Percentiles rank a stretch among this genome's conserved stretches.
Conservation (phyloP, 1,140 invertebrate species). For the Ostrea edulis region DNA sequence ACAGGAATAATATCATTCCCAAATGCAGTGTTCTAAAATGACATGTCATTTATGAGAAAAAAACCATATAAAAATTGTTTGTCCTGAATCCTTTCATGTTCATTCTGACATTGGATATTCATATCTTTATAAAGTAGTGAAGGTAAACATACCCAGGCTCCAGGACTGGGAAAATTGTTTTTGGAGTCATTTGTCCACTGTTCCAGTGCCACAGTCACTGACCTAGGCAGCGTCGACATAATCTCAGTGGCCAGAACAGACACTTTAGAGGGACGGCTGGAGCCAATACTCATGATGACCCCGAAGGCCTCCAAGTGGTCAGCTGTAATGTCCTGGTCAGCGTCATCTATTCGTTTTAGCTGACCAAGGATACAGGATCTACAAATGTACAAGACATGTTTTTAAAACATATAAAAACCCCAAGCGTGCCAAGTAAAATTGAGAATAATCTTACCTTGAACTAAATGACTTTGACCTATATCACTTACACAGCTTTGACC, state of each 20-base stretch:
- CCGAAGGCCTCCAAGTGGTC: conserved; percentile 79
- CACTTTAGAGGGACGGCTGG: conserved; percentile 80
- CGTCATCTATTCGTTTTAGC: conserved; percentile 72
- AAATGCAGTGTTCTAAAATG: conserved; percentile 84
- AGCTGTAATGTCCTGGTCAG: conserved; percentile 58
- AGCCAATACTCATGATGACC: conserved; percentile 83
- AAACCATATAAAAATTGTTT: too few relatives aligned
- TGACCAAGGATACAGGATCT: conserved; percentile 81
- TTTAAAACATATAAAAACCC: too few relatives aligned
- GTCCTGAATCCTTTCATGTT: too few relatives aligned
- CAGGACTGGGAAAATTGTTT: conserved; percentile 80
- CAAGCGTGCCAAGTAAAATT: too few relatives aligned
- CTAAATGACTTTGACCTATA: too few relatives aligned
- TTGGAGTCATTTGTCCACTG: conserved; percentile 83
- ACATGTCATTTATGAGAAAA: not conserved
- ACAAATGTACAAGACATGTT: not conserved
- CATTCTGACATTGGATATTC: too few relatives aligned
- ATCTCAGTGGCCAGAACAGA: conserved; percentile 82
- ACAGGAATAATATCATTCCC: conserved; percentile 90
- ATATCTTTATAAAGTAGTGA: too few relatives aligned
- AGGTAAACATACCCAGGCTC: conserved; percentile 77
- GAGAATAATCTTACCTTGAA: too few relatives aligned
- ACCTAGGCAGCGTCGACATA: conserved; percentile 82
- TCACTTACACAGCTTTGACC: too few relatives aligned
- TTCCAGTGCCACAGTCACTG: conserved; percentile 83